phyloP scores from a whole-genome alignment of 2,888 invertebrate genomes.

The Escarpia spicata region DNA sequence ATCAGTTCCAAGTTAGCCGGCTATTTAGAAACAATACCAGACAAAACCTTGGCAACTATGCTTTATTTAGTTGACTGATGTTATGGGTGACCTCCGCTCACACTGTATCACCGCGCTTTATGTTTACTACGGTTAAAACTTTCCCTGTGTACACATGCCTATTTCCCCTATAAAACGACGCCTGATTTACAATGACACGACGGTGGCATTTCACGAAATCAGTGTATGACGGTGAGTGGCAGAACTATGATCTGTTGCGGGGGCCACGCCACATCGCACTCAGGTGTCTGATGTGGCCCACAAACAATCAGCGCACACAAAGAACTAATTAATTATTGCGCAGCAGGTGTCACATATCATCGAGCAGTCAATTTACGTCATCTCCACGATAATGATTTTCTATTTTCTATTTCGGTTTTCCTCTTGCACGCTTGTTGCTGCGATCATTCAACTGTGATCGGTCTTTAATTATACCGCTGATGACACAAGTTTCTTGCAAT shows the following conservation, averaged over 20 bases:
- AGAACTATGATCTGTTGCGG: not conserved
- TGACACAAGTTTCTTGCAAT: not conserved
- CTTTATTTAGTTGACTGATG: not conserved
- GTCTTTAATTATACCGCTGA: constrained; percentile 10
- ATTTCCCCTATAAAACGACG: not conserved
- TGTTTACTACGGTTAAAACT: not conserved
- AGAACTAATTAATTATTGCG: constrained; percentile 13
- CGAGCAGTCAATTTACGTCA: not conserved
- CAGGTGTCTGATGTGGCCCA: constrained; percentile 6
- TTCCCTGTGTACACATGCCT: not conserved
- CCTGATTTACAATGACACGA: not conserved
- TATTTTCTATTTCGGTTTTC: not conserved
- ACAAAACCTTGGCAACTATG: not conserved
- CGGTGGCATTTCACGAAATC: not conserved
- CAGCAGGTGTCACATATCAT: constrained; percentile 13
- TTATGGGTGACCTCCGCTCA: not conserved
- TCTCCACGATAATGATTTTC: not conserved
- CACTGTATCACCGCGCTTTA: not conserved
- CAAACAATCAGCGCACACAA: constrained; percentile 5
- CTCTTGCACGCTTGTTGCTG: constrained; percentile 5
- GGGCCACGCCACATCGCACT: not conserved
- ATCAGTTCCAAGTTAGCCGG: not conserved
- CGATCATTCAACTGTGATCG: constrained; percentile 16
- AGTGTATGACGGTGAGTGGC: not conserved
- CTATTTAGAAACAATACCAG: not conserved